Evolutionary conservation across 2,888 invertebrate genomes (phyloP).

Genomic region (Papilio gigon): DNA sequence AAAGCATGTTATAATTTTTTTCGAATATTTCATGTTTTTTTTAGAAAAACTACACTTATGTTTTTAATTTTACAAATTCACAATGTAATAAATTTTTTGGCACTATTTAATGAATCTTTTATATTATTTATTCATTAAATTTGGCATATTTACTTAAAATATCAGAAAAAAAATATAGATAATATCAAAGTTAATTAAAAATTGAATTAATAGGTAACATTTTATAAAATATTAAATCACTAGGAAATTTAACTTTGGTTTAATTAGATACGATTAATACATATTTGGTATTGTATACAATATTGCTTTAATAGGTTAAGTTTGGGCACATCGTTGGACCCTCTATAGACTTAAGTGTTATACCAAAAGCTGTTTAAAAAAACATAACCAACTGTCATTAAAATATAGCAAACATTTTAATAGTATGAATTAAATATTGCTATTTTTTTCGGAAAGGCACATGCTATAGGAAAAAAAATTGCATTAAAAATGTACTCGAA

Average conservation of each 20-base stretch:
- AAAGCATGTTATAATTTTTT: constrained; percentile 25
- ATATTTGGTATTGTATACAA: constrained; percentile 13
- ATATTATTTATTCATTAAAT: neutral
- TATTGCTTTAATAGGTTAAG: neutral
- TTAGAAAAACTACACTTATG: constrained; percentile 11
- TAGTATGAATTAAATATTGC: neutral
- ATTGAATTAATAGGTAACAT: neutral
- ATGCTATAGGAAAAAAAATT: too few species aligned
- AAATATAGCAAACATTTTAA: too few species aligned
- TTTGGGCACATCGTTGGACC: constrained; percentile 12
- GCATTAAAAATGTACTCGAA: neutral
- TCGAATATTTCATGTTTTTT: constrained; percentile 1
- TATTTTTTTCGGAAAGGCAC: neutral
- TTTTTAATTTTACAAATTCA: neutral
- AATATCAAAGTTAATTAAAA: neutral
- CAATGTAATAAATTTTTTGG: constrained; percentile 22
- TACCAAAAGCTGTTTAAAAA: too few species aligned
- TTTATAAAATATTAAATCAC: neutral
- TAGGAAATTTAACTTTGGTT: neutral
- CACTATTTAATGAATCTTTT: constrained; percentile 20
- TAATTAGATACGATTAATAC: neutral
- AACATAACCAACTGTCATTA: too few species aligned
- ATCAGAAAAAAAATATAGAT: neutral
- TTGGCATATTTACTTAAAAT: constrained; percentile 3
- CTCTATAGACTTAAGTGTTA: neutral